A percentile compares a stretch with the other conserved stretches of the same genome.
Evolutionary conservation across 2,797 vertebrate species (phyloP).

Genomic region (Epinephelus awoara): DNA sequence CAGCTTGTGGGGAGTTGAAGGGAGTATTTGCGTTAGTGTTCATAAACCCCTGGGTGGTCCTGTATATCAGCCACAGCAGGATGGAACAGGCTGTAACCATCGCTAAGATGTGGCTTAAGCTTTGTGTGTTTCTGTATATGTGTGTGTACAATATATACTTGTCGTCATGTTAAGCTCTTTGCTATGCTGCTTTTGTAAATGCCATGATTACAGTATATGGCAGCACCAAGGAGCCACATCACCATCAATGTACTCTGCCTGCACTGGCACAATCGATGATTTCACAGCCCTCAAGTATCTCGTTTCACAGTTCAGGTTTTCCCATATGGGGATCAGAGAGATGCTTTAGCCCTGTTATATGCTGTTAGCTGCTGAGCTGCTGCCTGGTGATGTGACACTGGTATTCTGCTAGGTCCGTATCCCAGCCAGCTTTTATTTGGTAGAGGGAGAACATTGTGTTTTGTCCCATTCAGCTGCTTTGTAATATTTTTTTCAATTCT

Average conservation of each 20-base stretch:
- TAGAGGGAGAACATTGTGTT: conserved; percentile 54
- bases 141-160: conserved; percentile 14
- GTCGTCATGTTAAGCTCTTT: conserved; percentile 19
- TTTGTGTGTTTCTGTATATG: conserved; percentile 4
- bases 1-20: conserved; percentile 27
- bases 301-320: conserved; percentile 65
- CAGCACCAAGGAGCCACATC: conserved; percentile 9
- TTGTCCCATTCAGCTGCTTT: conserved; percentile 44
- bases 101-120: conserved; percentile 43
- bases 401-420: conserved; percentile 45
- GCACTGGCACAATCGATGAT: conserved; percentile 43
- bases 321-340: conserved; percentile 59
- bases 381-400: conserved; percentile 68
- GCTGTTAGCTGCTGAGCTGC: conserved; percentile 55
- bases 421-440: conserved; percentile 53
- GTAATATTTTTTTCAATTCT: conserved; percentile 12
- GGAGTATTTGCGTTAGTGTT: conserved; percentile 35
- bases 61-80: conserved; percentile 44
- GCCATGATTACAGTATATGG: not conserved
- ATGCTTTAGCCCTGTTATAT: conserved; percentile 55
- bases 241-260: conserved; percentile 26
- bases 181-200: conserved; percentile 3
- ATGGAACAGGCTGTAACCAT: conserved; percentile 49
- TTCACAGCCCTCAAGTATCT: conserved; percentile 57
- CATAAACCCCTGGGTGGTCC: conserved; percentile 69